These are phyloP conservation scores for Girardia tigrina DNA, from an alignment of 2,888 invertebrate genomes.

Conservation along the genomic window DNA sequence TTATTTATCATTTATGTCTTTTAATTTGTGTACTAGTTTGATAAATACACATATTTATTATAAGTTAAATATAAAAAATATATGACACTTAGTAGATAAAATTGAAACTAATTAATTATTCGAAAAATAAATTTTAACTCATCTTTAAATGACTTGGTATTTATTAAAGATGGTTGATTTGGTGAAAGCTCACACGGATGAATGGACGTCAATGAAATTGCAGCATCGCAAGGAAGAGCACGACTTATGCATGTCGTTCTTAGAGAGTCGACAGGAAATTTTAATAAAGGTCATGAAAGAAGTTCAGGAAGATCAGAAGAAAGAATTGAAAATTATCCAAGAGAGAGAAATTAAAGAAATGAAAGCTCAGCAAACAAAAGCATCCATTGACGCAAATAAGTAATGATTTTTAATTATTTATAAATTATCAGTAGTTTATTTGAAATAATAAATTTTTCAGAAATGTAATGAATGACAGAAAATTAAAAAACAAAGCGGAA, in stretches of 20 bases:
- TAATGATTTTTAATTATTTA: not conserved
- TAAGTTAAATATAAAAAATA: too few relatives aligned
- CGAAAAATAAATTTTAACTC: not conserved
- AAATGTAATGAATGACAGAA: conserved; percentile 86
- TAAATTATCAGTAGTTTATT: not conserved
- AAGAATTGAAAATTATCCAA: conserved; percentile 27
- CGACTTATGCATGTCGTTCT: conserved; percentile 19
- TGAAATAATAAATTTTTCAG: conserved; percentile 53
- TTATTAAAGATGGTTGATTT: conserved; percentile 30
- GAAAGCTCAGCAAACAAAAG: conserved; percentile 81
- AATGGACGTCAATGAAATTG: conserved; percentile 29
- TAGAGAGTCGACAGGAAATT: conserved; percentile 18
- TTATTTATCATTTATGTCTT: too few relatives aligned
- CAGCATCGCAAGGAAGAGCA: conserved; percentile 28
- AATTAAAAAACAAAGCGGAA: conserved; percentile 83
- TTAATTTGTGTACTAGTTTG: too few relatives aligned
- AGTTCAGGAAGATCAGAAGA: conserved; percentile 34
- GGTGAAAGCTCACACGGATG: conserved; percentile 29
- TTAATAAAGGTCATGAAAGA: conserved; percentile 33
- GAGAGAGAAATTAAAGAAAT: conserved; percentile 79
- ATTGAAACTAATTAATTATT: too few relatives aligned
- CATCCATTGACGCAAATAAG: conserved; percentile 78
- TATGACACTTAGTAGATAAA: too few relatives aligned
- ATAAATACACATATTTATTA: too few relatives aligned
- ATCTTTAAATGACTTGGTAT: too few relatives aligned